These are phyloP conservation scores for Harpalus rufipes DNA, from an alignment of 2,888 invertebrate genomes.

Conservation along the genomic window DNA sequence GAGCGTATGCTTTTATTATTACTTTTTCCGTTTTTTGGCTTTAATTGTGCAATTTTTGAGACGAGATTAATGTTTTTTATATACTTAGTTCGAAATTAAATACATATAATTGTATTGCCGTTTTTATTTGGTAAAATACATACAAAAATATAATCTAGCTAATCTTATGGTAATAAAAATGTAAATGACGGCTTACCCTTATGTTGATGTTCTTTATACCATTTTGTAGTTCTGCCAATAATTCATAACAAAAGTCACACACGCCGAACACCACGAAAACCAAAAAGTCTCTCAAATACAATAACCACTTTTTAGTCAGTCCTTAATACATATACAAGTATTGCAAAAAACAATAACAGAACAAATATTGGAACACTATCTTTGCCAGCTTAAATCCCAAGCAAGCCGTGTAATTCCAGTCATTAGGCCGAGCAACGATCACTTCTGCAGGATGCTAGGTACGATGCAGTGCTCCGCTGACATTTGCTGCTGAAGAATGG, in stretches of 20 bases:
- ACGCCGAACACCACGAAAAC: slow-evolving; percentile 3
- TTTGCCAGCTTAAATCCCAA: neutral
- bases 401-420: slow-evolving; percentile 15
- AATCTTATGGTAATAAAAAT: slow-evolving; percentile 6
- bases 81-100: no score
- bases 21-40: no score
- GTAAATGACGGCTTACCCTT: slow-evolving; percentile 9
- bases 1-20: no score
- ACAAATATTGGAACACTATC: neutral
- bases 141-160: neutral
- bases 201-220: neutral
- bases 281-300: neutral
- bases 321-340: neutral
- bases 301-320: neutral
- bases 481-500: slow-evolving; percentile 58
- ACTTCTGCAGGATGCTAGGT: slow-evolving; percentile 32
- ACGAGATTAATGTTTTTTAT: no score
- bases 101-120: no score
- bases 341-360: neutral
- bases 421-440: slow-evolving; percentile 23
- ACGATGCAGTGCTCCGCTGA: slow-evolving; percentile 20
- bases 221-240: slow-evolving; percentile 26
- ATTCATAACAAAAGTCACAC: slow-evolving; percentile 7
- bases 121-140: no score
- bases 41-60: no score